Evolutionary conservation across 2,113 vertebrate species (phyloP).

Genomic region (Hyla sarda): DNA sequence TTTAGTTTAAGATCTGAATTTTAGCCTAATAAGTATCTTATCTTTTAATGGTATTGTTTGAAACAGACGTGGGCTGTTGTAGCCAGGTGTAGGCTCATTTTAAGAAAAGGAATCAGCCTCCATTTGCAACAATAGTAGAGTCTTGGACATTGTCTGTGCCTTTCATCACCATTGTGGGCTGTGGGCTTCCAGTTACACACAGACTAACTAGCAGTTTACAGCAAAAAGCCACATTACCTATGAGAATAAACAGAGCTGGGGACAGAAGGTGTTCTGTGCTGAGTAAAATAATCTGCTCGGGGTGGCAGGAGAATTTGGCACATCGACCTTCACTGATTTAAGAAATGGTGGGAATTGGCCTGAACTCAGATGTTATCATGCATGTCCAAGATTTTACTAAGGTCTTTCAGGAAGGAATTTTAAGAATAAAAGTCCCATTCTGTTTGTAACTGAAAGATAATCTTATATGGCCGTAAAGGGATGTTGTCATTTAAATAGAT

Average conservation of each 20-base stretch:
- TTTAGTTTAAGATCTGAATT: neutral
- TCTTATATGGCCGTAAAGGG: neutral
- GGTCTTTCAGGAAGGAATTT: constrained; percentile 20
- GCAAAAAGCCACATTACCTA: constrained; percentile 39
- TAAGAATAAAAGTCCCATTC: constrained; percentile 41
- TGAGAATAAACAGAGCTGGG: constrained; percentile 24
- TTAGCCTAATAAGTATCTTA: neutral
- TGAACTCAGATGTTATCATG: constrained; percentile 50
- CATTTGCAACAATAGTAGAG: neutral
- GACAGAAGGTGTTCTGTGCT: constrained; percentile 54
- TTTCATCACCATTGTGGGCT: constrained; percentile 51
- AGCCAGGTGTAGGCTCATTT: constrained; percentile 27
- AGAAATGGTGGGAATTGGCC: constrained; percentile 50
- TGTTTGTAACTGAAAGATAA: constrained; percentile 34
- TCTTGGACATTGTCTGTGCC: constrained; percentile 1
- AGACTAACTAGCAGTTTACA: constrained; percentile 32
- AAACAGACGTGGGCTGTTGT: neutral
- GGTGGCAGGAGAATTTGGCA: constrained; percentile 34
- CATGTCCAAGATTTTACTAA: constrained; percentile 11
- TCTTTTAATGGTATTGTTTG: constrained; percentile 1
- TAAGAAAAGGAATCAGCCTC: constrained; percentile 4
- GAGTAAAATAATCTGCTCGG: constrained; percentile 49
- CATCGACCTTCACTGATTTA: constrained; percentile 24
- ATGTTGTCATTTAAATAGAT: constrained; percentile 18
- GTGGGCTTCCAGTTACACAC: constrained; percentile 38